Evolutionary conservation across 2,113 vertebrate species (phyloP).

Genomic region (Coptodon rendalli): DNA sequence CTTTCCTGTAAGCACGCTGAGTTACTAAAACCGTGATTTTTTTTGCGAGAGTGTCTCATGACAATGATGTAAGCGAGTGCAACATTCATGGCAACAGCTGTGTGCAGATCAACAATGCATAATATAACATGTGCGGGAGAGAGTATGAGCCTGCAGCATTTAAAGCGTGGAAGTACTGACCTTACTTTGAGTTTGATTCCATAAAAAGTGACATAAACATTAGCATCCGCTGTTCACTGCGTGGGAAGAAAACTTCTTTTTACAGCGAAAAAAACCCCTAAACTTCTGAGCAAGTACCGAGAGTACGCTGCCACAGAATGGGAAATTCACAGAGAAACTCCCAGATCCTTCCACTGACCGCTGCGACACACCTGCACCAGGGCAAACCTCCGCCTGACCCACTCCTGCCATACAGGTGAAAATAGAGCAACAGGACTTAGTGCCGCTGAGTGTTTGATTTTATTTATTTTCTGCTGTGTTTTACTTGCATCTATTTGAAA

Average conservation of each 20-base stretch:
- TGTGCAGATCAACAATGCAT: not conserved
- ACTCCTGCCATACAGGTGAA: not conserved
- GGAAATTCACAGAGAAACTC: not conserved
- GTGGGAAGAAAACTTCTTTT: rapidly evolving
- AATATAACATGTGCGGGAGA: rapidly evolving
- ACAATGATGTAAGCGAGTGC: rapidly evolving
- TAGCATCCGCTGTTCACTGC: not conserved
- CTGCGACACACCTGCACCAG: rapidly evolving
- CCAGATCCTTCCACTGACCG: not conserved
- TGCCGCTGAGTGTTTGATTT: not conserved
- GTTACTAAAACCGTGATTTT: not conserved
- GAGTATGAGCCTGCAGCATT: rapidly evolving
- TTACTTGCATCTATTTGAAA: not conserved
- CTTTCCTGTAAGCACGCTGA: not conserved
- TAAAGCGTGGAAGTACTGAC: not conserved
- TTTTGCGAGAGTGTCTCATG: not conserved
- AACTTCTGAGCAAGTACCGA: not conserved
- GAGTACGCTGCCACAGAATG: not conserved
- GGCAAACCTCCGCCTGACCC: not conserved
- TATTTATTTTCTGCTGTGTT: not conserved
- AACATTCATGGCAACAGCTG: rapidly evolving
- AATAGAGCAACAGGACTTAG: not conserved
- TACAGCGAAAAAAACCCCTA: rapidly evolving
- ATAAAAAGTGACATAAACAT: not conserved
- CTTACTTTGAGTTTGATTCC: rapidly evolving